Evolutionary conservation across 2,888 invertebrate species (phyloP).

Genomic region (Callyntrura guangdongensis): DNA sequence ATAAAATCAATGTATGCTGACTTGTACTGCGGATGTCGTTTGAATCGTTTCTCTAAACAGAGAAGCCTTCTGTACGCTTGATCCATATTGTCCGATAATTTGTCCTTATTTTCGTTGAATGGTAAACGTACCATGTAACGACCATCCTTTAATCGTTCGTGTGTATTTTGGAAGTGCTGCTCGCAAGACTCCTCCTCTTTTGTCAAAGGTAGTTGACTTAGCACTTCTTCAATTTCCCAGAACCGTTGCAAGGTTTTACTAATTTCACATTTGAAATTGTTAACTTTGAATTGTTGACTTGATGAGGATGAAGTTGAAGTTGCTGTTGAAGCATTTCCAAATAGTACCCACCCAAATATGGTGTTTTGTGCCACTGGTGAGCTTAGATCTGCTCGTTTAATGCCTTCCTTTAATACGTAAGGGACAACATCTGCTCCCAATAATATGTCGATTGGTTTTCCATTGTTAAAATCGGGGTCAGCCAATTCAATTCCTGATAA

Average conservation of each 20-base stretch:
- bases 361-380: constrained; percentile 48
- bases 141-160: constrained; percentile 28
- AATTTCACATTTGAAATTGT: constrained; percentile 20
- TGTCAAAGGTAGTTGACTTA: not conserved
- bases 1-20: not conserved
- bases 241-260: not conserved
- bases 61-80: constrained; percentile 24
- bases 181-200: constrained; percentile 67
- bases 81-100: constrained; percentile 3
- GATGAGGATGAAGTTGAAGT: too few relatives aligned
- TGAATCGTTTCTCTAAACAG: too few relatives aligned
- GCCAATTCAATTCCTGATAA: not conserved
- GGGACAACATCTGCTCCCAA: constrained; percentile 44
- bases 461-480: constrained; percentile 5
- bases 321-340: constrained; percentile 5
- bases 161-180: constrained; percentile 51
- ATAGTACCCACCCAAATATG: constrained; percentile 62
- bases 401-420: constrained; percentile 17
- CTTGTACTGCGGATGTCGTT: not conserved
- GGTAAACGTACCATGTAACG: constrained; percentile 63
- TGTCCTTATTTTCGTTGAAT: constrained; percentile 5
- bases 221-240: constrained; percentile 57
- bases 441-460: constrained; percentile 45
- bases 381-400: not conserved
- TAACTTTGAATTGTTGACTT: too few relatives aligned